Base-by-base conservation (phyloP, 2,888 invertebrate species). In the Heteropelma amictum region DNA sequence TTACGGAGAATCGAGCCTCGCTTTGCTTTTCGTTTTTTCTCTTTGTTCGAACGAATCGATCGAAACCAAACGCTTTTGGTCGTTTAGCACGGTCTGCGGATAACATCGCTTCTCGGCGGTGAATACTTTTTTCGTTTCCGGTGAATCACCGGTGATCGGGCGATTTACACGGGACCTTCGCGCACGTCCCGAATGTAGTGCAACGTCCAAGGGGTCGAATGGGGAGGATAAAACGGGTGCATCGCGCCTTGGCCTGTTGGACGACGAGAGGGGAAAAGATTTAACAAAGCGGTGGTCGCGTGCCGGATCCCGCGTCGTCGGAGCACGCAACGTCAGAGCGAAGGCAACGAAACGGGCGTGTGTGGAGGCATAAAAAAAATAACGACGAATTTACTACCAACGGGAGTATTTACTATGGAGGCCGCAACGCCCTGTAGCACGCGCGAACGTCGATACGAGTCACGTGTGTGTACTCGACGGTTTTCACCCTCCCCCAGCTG, bases 201-300 rank as follows among this genome's bases (percentile, higher is more conserved):
- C 23, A 47, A 12, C 10, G 10, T 17, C 23, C 3, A 12, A 23
- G 23, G n/a, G 7, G n/a, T 14, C 51, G 26, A 12, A 33, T 33
- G 42, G 17, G 19, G 12, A 14, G 17, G 33, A 7, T 23, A 33
- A 69, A 12, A 23, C n/a, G 40, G 33, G 30, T 58, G 42, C 23
- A 42, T 21, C 8, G 23, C 14, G 42, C 1, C 19, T 19, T 10
- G 19, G 30, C 17, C 60, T 42, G 58, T 14, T 12, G 10, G 6
- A 14, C 33, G 12, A 10, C 12, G 51, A 33, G 28, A 38, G 56
- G 35, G 21, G 30, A 58, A 58, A 65, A 65, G 72, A 74, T 60
- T 74, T 65, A 12, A 58, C 70, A 65, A 70, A 74, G 47, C 49
- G 60, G 35, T 40, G 53, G 68, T 70, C 58, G 58, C 74, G 64